phyloP scores from a whole-genome alignment of 1,140 invertebrate genomes.

The Trinorchestia longiramus region DNA sequence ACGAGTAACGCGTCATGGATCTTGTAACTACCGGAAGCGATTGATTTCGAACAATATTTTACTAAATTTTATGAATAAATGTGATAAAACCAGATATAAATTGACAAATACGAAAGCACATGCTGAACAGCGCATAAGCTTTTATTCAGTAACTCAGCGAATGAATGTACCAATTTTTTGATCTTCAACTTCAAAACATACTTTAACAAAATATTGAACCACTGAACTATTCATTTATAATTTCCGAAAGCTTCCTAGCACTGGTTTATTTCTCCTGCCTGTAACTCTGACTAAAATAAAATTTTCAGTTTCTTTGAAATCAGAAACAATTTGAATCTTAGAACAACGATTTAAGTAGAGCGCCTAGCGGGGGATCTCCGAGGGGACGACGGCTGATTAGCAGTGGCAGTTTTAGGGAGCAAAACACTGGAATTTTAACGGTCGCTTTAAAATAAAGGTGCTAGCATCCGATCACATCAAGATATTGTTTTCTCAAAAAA shows the following conservation, averaged over 20 bases:
- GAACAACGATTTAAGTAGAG: slow-evolving; percentile 1
- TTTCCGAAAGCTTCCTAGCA: neutral
- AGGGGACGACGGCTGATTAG: neutral
- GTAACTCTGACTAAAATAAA: neutral
- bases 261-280: neutral
- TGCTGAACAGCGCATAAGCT: neutral
- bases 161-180: neutral
- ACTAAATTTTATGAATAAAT: neutral
- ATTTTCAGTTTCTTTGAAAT: neutral
- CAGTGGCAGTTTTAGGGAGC: neutral
- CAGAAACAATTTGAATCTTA: neutral
- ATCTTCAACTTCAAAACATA: neutral
- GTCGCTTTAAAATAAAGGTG: neutral
- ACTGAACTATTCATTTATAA: neutral
- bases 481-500: too few species aligned
- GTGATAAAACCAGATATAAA: neutral
- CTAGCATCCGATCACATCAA: too few species aligned
- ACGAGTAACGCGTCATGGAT: neutral
- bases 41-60: neutral
- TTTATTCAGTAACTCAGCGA: neutral
- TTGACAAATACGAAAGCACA: neutral
- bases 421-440: neutral
- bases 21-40: neutral
- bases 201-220: neutral
- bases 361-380: neutral